Evolutionary conservation across 2,113 vertebrate species (phyloP), one percentile per base, ranked within the genome.

Genomic region (Bombycilla garrulus): DNA sequence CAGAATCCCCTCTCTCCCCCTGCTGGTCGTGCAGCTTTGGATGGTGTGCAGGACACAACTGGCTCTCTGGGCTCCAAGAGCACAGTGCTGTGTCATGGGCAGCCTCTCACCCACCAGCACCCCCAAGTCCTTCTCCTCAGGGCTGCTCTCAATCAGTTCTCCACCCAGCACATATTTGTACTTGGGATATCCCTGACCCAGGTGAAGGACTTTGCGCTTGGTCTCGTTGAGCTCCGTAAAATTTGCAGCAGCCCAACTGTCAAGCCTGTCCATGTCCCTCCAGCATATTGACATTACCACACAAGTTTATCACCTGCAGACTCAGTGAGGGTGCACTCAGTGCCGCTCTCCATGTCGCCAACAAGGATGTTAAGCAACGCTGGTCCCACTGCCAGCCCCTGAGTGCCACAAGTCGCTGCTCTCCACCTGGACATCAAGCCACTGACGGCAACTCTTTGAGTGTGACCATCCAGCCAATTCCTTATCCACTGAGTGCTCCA

Each of bases 231-330:
- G 25, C 54, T 76, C 26, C n/a, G 18, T 22, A 3, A 74, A 20
- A 24, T 42, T 61, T 53, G 25, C 17, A 67, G 9, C 35, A n/a
- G 47, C 29, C 38, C 38, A 67, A 3, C 20, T 10, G 29, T 26
- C 21, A 61, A 54, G 60, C 45, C 5, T 76, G 21, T 35, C 21
- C 35, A 19, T 5, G 40, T 40, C n/a, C 40, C n/a, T 61, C 21
- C 54, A 67, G 35, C 0, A 0, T 20, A 25, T 0, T 16, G 48
- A 48, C 10, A 0, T 1, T 5, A 40, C 8, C 15, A 50, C 26
- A 28, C 12, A 42, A 23, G 9, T 50, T 11, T 62, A 42, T 56
- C 62, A 36, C 9, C 18, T 13, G 56, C 64, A 36, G 12, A 57
- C 26, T 6, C 64, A 48, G 26, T n/a, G 33, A 57, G 16, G 16